Evolutionary conservation across 2,888 invertebrate genomes (phyloP).

Genomic region (Reticulitermes lucifugus): DNA sequence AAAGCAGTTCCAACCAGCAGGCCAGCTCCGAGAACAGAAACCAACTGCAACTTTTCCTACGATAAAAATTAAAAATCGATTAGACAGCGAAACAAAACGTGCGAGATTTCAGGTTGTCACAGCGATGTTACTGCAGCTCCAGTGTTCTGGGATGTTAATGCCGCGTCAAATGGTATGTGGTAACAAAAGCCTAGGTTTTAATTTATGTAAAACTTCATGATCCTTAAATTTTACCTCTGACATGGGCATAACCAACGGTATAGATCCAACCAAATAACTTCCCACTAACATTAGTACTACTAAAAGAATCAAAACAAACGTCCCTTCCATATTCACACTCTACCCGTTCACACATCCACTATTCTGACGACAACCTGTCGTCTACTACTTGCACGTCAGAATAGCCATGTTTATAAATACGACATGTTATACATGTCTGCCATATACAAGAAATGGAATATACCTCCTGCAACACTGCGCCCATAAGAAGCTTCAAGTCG

Average conservation of each 20-base stretch:
- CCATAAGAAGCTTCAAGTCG: too few species aligned
- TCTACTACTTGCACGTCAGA: too few species aligned
- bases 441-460: too few species aligned
- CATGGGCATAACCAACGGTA: constrained; percentile 92
- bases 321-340: constrained; percentile 79
- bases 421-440: too few species aligned
- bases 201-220: neutral
- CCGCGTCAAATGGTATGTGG: too few species aligned
- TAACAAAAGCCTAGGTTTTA: too few species aligned
- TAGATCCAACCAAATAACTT: constrained; percentile 93
- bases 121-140: too few species aligned
- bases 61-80: neutral
- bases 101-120: neutral
- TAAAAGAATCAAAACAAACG: constrained; percentile 82
- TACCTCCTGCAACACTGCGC: too few species aligned
- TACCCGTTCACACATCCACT: too few species aligned
- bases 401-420: too few species aligned
- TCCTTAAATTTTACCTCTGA: constrained; percentile 81
- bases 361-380: too few species aligned
- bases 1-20: constrained; percentile 96
- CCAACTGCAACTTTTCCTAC: constrained; percentile 74
- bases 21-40: constrained; percentile 97
- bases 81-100: neutral
- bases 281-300: constrained; percentile 95
- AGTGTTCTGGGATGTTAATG: too few species aligned